Conservation (phyloP, 2,113 vertebrate genomes). For the Brachyhypopomus occidentalis region DNA sequence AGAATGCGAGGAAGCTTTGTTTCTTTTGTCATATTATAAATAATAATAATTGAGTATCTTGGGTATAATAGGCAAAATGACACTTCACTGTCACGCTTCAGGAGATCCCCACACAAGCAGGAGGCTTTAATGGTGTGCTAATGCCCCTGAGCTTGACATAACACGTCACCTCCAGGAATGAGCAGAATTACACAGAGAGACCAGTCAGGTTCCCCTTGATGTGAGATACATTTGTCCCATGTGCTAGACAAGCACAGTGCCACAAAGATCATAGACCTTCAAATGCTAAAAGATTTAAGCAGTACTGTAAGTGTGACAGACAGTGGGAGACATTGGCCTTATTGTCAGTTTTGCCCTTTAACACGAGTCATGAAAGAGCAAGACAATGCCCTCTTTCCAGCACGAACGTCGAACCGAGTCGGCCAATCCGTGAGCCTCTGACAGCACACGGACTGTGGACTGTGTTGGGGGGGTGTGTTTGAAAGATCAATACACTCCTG, state of each 20-base stretch:
- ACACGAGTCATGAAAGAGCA: not conserved
- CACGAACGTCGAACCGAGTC: not conserved
- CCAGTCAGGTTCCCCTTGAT: not conserved
- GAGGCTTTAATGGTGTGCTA: not conserved
- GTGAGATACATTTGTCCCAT: not conserved
- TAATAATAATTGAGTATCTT: no score
- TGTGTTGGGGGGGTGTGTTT: not conserved
- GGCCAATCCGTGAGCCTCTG: constrained; percentile 9
- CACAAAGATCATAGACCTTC: not conserved
- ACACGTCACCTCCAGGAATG: not conserved
- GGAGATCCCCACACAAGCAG: not conserved
- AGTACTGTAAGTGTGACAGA: not conserved
- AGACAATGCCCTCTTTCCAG: not conserved
- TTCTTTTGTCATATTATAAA: no score
- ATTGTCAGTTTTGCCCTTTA: constrained; percentile 17
- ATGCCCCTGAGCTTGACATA: constrained; percentile 4
- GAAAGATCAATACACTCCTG: constrained; percentile 1
- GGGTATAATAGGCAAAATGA: not conserved
- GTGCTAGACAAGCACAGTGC: not conserved
- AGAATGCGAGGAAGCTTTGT: no score
- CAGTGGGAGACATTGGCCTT: not conserved
- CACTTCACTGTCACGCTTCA: constrained; percentile 7
- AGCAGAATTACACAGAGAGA: constrained; percentile 7
- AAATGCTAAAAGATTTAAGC: not conserved
- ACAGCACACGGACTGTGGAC: not conserved